These are phyloP conservation scores for Alcedo atthis DNA, from an alignment of 2,797 vertebrate species.

Conservation along the genomic window DNA sequence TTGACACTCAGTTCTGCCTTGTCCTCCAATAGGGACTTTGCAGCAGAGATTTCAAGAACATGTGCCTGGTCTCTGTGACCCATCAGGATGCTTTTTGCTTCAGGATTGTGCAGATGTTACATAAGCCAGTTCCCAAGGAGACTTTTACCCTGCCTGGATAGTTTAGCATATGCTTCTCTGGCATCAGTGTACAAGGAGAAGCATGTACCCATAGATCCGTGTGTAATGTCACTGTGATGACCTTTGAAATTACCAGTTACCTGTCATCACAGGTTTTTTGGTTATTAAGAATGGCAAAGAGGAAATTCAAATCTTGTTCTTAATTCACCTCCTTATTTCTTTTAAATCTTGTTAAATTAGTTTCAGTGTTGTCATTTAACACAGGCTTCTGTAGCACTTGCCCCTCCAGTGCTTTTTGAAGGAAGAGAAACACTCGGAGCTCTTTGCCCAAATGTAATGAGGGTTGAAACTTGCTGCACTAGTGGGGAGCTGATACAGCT, in stretches of 20 bases:
- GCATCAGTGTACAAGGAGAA: conserved; percentile 6
- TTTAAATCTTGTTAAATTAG: not conserved
- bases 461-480: not conserved
- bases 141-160: not conserved
- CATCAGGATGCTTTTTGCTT: not conserved
- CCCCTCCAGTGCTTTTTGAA: not conserved
- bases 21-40: not conserved
- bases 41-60: not conserved
- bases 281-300: not conserved
- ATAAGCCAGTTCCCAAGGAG: not conserved
- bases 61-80: not conserved
- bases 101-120: conserved; percentile 2
- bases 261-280: conserved; percentile 20
- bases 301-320: not conserved
- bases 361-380: not conserved
- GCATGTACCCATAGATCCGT: not conserved
- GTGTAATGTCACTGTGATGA: conserved; percentile 4
- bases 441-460: not conserved
- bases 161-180: conserved; percentile 11
- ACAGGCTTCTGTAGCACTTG: not conserved
- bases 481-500: not conserved
- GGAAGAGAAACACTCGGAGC: not conserved
- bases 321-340: not conserved
- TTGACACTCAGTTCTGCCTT: not conserved
- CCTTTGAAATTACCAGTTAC: conserved; percentile 32